Evolutionary conservation across 2,113 vertebrate species (phyloP).

Genomic region (Elanus axillaris): DNA sequence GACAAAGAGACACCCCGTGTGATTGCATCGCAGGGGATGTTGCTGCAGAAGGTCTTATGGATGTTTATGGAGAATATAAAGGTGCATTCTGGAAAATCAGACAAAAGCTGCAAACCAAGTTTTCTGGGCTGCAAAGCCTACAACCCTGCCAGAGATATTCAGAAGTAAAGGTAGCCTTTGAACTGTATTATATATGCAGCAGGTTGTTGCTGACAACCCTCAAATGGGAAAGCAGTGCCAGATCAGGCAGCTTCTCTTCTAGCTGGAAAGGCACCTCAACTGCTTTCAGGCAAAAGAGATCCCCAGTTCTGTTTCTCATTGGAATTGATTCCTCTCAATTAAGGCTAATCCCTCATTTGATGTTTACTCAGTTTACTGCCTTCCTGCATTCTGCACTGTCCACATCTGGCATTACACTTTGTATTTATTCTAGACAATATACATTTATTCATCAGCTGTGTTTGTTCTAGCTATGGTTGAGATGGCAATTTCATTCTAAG

Average conservation of each 20-base stretch:
- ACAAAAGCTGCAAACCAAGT: neutral
- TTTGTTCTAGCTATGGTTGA: neutral
- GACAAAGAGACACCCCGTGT: neutral
- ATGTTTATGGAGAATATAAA: neutral
- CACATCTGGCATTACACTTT: neutral
- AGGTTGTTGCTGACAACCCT: neutral
- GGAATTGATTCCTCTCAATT: neutral
- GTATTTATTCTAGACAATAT: neutral
- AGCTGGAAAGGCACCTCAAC: neutral
- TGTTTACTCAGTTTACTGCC: neutral
- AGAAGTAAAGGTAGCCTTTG: neutral
- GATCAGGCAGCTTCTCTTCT: neutral
- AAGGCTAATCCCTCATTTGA: neutral
- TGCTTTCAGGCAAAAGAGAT: neutral
- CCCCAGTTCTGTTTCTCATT: neutral
- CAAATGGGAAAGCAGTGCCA: neutral
- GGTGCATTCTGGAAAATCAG: neutral
- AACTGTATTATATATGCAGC: neutral
- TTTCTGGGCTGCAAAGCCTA: neutral
- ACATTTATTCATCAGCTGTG: neutral
- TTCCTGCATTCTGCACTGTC: neutral
- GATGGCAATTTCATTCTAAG: neutral
- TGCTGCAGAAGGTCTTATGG: neutral
- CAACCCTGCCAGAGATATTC: neutral
- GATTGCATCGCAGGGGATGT: neutral